These are phyloP conservation scores for Drosophila guanche DNA, from an alignment of 1,140 invertebrate species.

Conservation along the genomic window DNA sequence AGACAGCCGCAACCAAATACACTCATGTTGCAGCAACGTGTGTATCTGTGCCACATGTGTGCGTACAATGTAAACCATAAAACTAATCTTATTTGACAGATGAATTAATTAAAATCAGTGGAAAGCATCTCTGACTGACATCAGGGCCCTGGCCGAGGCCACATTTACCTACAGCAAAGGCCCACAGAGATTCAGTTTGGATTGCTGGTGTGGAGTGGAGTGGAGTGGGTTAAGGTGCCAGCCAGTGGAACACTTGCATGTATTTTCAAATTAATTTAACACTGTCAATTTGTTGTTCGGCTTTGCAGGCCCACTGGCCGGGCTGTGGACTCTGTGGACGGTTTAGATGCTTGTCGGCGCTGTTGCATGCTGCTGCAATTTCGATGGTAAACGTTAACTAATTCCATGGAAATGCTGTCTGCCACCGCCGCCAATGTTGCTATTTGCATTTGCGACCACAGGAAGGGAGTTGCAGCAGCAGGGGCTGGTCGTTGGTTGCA, in stretches of 20 bases:
- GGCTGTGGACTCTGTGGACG: conserved; percentile 1
- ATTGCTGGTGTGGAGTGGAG: conserved; percentile 8
- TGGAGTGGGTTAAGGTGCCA: conserved; percentile 5
- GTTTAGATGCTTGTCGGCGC: conserved; percentile 25
- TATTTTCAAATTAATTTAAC: conserved; percentile 82
- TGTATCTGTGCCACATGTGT: conserved; percentile 17
- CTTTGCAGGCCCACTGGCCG: conserved; percentile 26
- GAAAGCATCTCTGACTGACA: conserved; percentile 76
- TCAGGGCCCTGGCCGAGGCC: conserved; percentile 10
- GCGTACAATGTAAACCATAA: conserved; percentile 74
- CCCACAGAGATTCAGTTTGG: conserved; percentile 32
- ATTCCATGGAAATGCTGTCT: conserved; percentile 76
- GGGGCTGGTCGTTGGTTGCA: background rate
- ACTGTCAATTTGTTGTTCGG: conserved; percentile 78
- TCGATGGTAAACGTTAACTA: conserved; percentile 79
- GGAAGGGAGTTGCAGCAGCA: background rate
- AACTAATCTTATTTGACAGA: conserved; percentile 82
- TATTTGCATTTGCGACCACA: conserved; percentile 75
- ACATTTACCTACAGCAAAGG: conserved; percentile 35
- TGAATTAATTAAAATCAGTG: conserved; percentile 82
- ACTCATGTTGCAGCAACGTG: conserved; percentile 6
- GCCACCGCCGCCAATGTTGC: conserved; percentile 13
- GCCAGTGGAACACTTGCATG: conserved; percentile 55
- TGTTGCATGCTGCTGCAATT: conserved; percentile 43
- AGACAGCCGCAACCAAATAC: conserved; percentile 53